These are phyloP conservation scores for Amiota minor DNA, from an alignment of 2,888 invertebrate species.

Conservation along the genomic window DNA sequence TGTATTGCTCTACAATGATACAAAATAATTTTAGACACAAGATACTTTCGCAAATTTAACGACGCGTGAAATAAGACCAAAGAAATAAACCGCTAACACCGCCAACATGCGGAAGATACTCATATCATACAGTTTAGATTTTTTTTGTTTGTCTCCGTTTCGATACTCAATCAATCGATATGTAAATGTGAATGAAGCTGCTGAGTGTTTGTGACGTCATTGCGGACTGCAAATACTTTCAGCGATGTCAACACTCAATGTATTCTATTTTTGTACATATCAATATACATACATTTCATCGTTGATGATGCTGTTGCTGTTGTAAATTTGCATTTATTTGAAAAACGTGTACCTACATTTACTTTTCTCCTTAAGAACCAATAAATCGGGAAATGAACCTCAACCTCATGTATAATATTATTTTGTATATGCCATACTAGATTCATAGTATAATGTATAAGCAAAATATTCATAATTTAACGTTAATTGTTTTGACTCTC, in stretches of 20 bases:
- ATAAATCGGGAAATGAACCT: slow-evolving; percentile 7
- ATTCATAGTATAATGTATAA: slow-evolving; percentile 5
- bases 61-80: not conserved
- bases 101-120: slow-evolving; percentile 21
- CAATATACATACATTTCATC: not conserved
- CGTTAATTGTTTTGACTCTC: slow-evolving; percentile 7
- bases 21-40: not conserved
- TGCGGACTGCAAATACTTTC: slow-evolving; percentile 2
- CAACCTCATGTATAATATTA: not conserved
- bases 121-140: slow-evolving; percentile 14
- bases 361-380: slow-evolving; percentile 8
- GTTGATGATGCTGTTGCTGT: not conserved
- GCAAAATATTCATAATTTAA: slow-evolving; percentile 20
- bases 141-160: not conserved
- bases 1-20: not conserved
- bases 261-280: no score
- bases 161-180: not conserved
- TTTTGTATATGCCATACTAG: not conserved
- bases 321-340: slow-evolving; percentile 14
- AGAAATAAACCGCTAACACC: not conserved
- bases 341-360: not conserved
- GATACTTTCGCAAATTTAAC: not conserved
- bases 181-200: not conserved
- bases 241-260: not conserved
- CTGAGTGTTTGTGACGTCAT: not conserved